Conservation (phyloP, 2,888 invertebrate species). For the Slavum lentiscoides region DNA sequence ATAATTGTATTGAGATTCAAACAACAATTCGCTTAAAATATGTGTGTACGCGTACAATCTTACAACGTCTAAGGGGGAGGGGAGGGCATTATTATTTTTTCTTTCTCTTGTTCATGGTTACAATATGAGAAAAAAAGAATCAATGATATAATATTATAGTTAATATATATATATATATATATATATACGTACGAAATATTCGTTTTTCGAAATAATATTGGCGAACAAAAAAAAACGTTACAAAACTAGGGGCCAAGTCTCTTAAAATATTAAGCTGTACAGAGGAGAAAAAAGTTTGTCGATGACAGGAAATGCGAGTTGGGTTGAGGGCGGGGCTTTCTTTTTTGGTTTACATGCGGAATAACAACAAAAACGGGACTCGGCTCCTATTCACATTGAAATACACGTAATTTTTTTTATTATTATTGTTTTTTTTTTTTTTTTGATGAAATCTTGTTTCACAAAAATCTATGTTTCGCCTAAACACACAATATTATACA, state of each 20-base stretch:
- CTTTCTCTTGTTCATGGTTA: constrained; percentile 21
- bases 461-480: background rate
- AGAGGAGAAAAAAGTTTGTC: background rate
- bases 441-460: background rate
- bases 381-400: background rate
- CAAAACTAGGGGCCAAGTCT: background rate
- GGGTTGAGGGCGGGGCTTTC: background rate
- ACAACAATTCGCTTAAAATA: background rate
- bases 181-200: background rate
- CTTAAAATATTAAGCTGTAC: constrained; percentile 20
- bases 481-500: background rate
- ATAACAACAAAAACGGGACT: background rate
- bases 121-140: background rate
- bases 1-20: constrained; percentile 37
- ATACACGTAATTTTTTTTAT: background rate
- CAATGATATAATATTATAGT: too few species aligned
- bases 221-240: constrained; percentile 5
- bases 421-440: too few species aligned
- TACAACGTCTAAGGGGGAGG: too few species aligned
- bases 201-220: background rate
- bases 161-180: background rate
- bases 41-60: background rate
- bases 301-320: background rate
- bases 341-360: background rate
- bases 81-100: too few species aligned